Evolutionary conservation across 2,888 invertebrate species (phyloP).

Genomic region (Athrips mouffetella): DNA sequence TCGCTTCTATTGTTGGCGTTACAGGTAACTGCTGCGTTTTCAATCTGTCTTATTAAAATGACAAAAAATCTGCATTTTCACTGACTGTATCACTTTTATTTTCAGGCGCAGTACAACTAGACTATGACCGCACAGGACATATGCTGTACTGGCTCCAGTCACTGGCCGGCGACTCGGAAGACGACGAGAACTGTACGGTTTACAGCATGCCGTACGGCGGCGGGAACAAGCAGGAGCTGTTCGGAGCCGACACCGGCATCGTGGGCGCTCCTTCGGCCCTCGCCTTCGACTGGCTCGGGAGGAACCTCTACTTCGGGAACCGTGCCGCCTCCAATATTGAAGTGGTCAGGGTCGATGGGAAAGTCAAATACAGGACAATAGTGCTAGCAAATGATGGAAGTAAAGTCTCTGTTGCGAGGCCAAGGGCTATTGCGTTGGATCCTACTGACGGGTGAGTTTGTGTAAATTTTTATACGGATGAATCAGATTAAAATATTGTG

Average conservation of each 20-base stretch:
- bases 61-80: background rate
- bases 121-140: conserved; percentile 92
- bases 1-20: conserved; percentile 92
- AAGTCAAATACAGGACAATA: conserved; percentile 88
- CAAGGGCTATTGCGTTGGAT: conserved; percentile 92
- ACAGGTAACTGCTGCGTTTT: conserved; percentile 59
- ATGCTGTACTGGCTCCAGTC: conserved; percentile 92
- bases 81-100: conserved; percentile 37
- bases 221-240: conserved; percentile 85
- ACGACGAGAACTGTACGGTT: conserved; percentile 91
- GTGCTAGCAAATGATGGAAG: conserved; percentile 94
- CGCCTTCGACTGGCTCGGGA: conserved; percentile 97
- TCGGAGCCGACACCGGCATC: conserved; percentile 89
- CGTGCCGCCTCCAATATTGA: conserved; percentile 93
- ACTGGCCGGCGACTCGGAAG: conserved; percentile 81
- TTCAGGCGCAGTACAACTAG: conserved; percentile 89
- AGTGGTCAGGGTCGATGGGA: conserved; percentile 90
- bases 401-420: conserved; percentile 90
- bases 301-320: conserved; percentile 96
- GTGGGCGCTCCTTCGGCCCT: conserved; percentile 94
- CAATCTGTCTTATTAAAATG: background rate
- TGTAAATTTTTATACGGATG: background rate
- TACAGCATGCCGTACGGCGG: conserved; percentile 91
- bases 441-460: conserved; percentile 90
- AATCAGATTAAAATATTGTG: background rate